Conservation (phyloP, 2,888 invertebrate genomes). For the Tachina fera region DNA sequence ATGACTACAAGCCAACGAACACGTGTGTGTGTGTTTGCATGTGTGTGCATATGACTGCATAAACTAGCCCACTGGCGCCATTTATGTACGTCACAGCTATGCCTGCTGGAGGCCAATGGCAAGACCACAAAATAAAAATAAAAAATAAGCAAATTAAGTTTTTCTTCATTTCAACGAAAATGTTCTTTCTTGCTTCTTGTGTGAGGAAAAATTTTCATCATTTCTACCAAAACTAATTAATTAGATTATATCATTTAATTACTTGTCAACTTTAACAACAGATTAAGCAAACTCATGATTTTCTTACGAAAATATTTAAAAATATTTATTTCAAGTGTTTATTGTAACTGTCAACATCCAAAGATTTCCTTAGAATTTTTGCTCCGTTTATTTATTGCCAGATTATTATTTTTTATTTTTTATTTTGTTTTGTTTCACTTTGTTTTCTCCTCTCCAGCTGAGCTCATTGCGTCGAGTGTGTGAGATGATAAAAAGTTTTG, state of each 20-base stretch:
- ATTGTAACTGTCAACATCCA: conserved; percentile 45
- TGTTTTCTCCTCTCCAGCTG: conserved; percentile 32
- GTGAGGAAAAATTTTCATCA: too few relatives aligned
- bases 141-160: conserved; percentile 15
- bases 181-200: not conserved
- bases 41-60: not conserved
- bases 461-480: not conserved
- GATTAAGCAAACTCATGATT: not conserved
- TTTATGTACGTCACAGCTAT: conserved; percentile 65
- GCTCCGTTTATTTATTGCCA: not conserved
- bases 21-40: not conserved
- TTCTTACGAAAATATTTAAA: not conserved
- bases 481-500: not conserved
- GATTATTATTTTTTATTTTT: too few relatives aligned
- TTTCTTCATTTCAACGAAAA: conserved; percentile 23
- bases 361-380: conserved; percentile 56
- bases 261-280: conserved; percentile 45
- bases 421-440: too few relatives aligned
- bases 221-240: too few relatives aligned
- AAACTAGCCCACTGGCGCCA: conserved; percentile 67
- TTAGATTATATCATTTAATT: conserved; percentile 30
- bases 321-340: conserved; percentile 29
- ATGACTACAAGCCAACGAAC: not conserved
- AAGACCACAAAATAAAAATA: conserved; percentile 45
- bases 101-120: conserved; percentile 69